Base-by-base conservation (phyloP, 2,888 invertebrate genomes). In the Operophtera brumata region DNA sequence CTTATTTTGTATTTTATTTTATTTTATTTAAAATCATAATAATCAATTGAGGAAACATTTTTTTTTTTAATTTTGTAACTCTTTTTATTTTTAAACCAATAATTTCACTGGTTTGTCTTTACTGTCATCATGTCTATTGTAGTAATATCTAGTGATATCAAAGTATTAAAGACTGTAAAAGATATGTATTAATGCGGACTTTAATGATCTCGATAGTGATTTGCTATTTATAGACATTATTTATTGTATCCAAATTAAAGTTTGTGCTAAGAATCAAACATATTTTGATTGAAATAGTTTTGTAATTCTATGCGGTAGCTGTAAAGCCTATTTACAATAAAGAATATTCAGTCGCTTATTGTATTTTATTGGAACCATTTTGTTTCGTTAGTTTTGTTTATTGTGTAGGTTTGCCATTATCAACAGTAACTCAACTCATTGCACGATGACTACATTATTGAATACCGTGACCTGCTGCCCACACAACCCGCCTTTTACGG, bases 401-500 rank as follows among this genome's bases (percentile, higher is more conserved):
- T 88, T 88, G 90, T 90, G 85, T 80, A 88, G 88, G 90, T 90
- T 90, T 90, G 90, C 90, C 90, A 88, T 78, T 85, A 85, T 84
- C 82, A 74, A n/a, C n/a, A n/a, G n/a, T n/a, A n/a, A n/a, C n/a
- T n/a, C n/a, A n/a, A 65, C 67, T 54, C 65, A 59, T 72, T 78
- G 76, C 78, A 77, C 77, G 76, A 62, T 64, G 48, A 60, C 42
- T 64, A 3, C 20, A 20, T 20, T 47, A 61, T 45, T 44, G 25
- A 39, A 30, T 32, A 32, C 59, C 57, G 40, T 57, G 49, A 59
- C 56, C 42, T 41, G 47, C 35, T 54, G 40, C 56, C 52, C 45
- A 52, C 52, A 20, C 28, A 36, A 34, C 11, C 11, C 28, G 13
- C 36, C 42, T 11, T 25, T 13, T 37, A 47, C 20, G n/a, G 37